These are phyloP conservation scores for Tauraco erythrolophus DNA, from an alignment of 2,113 vertebrate genomes.

Conservation along the genomic window DNA sequence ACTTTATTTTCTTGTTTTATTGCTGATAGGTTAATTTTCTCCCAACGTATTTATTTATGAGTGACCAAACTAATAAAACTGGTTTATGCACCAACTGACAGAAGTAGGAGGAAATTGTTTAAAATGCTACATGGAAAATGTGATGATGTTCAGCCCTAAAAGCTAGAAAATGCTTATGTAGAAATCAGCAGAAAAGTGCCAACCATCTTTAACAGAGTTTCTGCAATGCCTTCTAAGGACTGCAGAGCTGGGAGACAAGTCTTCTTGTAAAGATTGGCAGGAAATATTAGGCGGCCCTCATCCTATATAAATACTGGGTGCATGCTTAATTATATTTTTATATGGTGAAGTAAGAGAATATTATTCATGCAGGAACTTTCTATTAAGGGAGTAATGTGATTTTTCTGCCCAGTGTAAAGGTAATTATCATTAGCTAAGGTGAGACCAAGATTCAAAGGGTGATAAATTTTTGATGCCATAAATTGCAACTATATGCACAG, in stretches of 20 bases:
- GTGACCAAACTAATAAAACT: neutral
- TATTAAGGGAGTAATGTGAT: neutral
- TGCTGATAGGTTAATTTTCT: neutral
- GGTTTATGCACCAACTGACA: neutral
- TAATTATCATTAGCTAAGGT: neutral
- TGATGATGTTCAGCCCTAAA: neutral
- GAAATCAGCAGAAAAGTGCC: neutral
- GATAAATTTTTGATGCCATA: neutral
- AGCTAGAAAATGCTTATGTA: neutral
- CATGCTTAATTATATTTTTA: neutral
- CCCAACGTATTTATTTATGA: neutral
- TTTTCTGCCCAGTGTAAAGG: neutral
- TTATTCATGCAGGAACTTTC: neutral
- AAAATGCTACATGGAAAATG: neutral
- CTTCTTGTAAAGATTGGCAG: neutral
- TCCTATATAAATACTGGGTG: neutral
- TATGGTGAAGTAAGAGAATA: neutral
- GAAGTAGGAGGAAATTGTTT: neutral
- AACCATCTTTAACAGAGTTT: neutral
- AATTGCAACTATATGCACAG: neutral
- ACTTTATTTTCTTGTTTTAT: neutral
- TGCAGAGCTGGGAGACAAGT: neutral
- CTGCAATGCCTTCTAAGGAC: neutral
- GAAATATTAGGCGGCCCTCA: neutral
- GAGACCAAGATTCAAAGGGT: neutral